Evolutionary conservation across 2,797 vertebrate genomes (phyloP), one percentile per base, ranked within the genome.

Genomic region (Echiichthys vipera): DNA sequence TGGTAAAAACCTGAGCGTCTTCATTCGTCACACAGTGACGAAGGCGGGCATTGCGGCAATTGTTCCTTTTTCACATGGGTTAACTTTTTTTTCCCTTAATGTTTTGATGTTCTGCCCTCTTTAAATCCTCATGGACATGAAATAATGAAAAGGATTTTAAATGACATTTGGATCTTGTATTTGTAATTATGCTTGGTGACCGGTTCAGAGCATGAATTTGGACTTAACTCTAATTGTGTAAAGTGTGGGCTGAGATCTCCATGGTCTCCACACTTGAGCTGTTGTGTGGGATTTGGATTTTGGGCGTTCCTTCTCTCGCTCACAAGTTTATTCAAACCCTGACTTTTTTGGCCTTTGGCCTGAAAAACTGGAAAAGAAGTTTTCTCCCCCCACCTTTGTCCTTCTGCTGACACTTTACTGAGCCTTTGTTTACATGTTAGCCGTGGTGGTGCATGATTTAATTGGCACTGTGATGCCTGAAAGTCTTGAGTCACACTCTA

Each of bases 251-350:
- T 18, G 30, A 59, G 25, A 34, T 61, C 18, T 65, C 45, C 34
- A 14, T 45, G 13, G 42, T 74, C 43, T 59, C 71, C n/a, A 50
- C 32, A 62, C 53, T 76, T 62, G 32, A 57, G 46, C 54, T 59
- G 27, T 47, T 71, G 29, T 79, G 74, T 55, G 43, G 66, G 51
- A 70, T 80, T 50, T 77, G 74, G 66, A 69, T 78, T 81, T 79
- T 69, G 56, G 74, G 70, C 27, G n/a, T 84, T 78, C 59, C 45
- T 62, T 46, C 14, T 80, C 46, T 59, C 13, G 22, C 49, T 67
- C 50, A 39, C 46, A 46, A 32, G 58, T 86, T 72, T 58, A 43
- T 70, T 77, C 36, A 68, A 43, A 72, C 45, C 22, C 5, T 46
- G 45, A 75, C 58, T 57, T 63, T 24, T 68, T 71, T 79, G 59